Evolutionary conservation across 2,113 vertebrate genomes (phyloP).

Genomic region (Grammomys surdaster): DNA sequence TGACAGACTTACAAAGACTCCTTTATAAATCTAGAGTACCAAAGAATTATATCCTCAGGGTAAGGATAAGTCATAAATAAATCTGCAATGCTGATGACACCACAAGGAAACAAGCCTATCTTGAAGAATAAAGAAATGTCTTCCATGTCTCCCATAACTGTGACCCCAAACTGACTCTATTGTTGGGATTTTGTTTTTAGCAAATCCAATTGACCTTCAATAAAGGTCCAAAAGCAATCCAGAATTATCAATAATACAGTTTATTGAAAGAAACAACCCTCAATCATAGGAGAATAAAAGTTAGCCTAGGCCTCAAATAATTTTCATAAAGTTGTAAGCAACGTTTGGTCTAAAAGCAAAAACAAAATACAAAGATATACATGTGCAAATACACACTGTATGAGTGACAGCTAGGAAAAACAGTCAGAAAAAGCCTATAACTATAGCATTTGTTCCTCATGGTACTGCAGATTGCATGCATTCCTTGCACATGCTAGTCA

Average conservation of each 20-base stretch:
- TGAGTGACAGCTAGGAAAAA: conserved; percentile 1
- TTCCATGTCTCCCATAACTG: background rate
- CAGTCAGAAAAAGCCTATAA: background rate
- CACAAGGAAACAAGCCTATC: background rate
- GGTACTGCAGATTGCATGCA: background rate
- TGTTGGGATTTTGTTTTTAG: background rate
- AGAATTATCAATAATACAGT: background rate
- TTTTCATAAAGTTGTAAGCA: conserved; percentile 41
- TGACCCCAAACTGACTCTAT: conserved; percentile 35
- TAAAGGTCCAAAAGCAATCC: background rate
- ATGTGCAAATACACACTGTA: background rate
- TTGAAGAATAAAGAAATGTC: background rate
- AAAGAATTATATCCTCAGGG: background rate
- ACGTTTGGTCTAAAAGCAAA: background rate
- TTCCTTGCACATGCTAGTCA: background rate
- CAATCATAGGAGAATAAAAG: conserved; percentile 6
- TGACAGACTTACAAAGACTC: background rate
- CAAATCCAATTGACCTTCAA: background rate
- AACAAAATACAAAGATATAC: background rate
- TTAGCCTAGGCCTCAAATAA: background rate
- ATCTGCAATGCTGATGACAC: background rate
- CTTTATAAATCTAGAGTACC: background rate
- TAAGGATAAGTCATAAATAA: conserved; percentile 7
- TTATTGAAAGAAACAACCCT: background rate
- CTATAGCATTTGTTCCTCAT: background rate